These are phyloP conservation scores for Buceros bicornis DNA, from an alignment of 2,797 vertebrate genomes.

Conservation along the genomic window DNA sequence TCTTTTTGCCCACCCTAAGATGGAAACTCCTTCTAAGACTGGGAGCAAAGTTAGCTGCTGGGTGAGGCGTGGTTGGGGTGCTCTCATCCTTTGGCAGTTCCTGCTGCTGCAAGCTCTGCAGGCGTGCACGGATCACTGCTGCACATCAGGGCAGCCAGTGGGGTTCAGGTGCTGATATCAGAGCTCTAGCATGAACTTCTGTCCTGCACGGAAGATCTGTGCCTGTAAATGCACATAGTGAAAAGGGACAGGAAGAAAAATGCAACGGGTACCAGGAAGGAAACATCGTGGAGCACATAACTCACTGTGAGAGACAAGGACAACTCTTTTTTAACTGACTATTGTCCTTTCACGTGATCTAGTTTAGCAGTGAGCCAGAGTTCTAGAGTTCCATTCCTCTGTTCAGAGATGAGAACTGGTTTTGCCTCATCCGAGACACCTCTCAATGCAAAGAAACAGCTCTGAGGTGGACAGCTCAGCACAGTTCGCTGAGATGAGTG, in stretches of 20 bases:
- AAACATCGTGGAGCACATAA: background rate
- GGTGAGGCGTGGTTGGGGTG: accelerated
- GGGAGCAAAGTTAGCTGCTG: background rate
- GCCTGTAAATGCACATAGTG: background rate
- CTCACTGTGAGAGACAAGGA: background rate
- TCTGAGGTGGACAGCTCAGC: background rate
- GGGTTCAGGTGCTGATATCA: background rate
- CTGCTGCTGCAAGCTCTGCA: background rate
- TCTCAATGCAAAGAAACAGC: background rate
- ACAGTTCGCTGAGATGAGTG: background rate
- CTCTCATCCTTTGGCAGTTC: background rate
- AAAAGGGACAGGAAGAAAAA: background rate
- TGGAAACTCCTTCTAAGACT: background rate
- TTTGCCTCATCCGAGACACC: background rate
- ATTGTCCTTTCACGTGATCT: background rate
- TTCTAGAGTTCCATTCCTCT: background rate
- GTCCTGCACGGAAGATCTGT: background rate
- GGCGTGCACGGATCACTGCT: background rate
- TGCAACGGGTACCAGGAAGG: accelerated
- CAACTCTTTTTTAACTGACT: background rate
- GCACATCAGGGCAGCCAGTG: background rate
- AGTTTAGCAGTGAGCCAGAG: background rate
- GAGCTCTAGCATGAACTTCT: background rate
- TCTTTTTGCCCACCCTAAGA: background rate
- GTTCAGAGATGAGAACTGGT: background rate